A percentile compares a stretch with the other conserved stretches of the same genome.
These are phyloP conservation scores for Andricus curvator DNA, from an alignment of 2,888 invertebrate genomes.

Conservation along the genomic window DNA sequence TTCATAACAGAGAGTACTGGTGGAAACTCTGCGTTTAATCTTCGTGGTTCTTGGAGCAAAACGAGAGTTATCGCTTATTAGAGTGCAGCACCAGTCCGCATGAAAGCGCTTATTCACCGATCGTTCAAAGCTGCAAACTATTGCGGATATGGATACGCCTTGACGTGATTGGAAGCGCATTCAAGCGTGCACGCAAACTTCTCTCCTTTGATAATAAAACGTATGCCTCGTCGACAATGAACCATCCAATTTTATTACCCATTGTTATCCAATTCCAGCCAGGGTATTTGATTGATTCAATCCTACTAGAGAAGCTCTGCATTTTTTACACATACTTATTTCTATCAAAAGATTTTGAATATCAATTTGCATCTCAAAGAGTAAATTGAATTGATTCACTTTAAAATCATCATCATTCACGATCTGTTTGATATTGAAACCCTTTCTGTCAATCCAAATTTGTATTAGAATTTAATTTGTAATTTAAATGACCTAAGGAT, in stretches of 20 bases:
- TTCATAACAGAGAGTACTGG: constrained; percentile 8
- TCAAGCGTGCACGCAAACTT: constrained; percentile 49
- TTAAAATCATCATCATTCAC: not conserved
- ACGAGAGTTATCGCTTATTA: constrained; percentile 30
- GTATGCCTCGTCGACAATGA: constrained; percentile 45
- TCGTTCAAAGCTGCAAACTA: constrained; percentile 54
- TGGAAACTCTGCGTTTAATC: constrained; percentile 14
- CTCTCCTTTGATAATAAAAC: constrained; percentile 49
- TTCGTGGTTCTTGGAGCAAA: constrained; percentile 23
- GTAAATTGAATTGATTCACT: not conserved
- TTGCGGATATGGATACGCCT: constrained; percentile 57
- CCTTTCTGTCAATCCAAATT: not conserved
- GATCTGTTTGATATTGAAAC: not conserved
- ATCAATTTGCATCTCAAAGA: not conserved
- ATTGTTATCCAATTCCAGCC: constrained; percentile 42
- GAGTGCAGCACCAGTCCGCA: constrained; percentile 22
- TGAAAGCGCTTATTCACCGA: constrained; percentile 56
- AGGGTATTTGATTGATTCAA: constrained; percentile 13
- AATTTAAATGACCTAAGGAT: not conserved
- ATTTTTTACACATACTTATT: constrained; percentile 46
- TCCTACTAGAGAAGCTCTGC: not conserved
- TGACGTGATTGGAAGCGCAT: constrained; percentile 53
- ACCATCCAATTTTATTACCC: constrained; percentile 51
- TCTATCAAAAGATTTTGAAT: not conserved
- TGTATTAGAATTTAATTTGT: not conserved